Conservation (phyloP, 2,113 vertebrate species). For the Anhinga anhinga region DNA sequence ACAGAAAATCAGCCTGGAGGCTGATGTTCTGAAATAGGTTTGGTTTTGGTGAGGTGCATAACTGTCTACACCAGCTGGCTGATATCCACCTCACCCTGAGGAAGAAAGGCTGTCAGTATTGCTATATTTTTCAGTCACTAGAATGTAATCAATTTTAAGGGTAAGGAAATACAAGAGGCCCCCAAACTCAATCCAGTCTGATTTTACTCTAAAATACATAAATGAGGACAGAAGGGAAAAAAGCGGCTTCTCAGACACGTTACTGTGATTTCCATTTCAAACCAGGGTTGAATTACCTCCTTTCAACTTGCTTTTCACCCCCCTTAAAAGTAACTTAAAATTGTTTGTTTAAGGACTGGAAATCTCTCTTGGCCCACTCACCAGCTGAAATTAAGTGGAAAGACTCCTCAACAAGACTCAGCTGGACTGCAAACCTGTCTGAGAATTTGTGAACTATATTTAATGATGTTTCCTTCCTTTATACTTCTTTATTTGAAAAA, state of each 20-base stretch:
- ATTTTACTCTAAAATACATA: conserved; percentile 44
- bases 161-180: conserved; percentile 51
- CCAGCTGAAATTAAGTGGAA: conserved; percentile 53
- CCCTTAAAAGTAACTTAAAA: conserved; percentile 5
- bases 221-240: background rate
- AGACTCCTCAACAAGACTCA: conserved; percentile 49
- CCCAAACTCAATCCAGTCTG: conserved; percentile 9
- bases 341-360: conserved; percentile 43
- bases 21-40: background rate
- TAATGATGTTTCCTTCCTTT: conserved; percentile 19
- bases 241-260: conserved; percentile 32
- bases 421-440: conserved; percentile 46
- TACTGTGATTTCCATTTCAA: conserved; percentile 26
- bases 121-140: conserved; percentile 55
- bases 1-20: background rate
- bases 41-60: background rate
- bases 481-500: background rate
- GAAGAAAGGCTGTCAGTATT: conserved; percentile 40
- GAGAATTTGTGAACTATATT: conserved; percentile 41
- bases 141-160: conserved; percentile 59
- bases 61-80: conserved; percentile 30
- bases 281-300: conserved; percentile 23
- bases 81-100: conserved; percentile 10
- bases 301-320: conserved; percentile 18
- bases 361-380: conserved; percentile 39